These are phyloP conservation scores for Crotalus viridis DNA, from an alignment of 2,113 vertebrate genomes.

Conservation along the genomic window DNA sequence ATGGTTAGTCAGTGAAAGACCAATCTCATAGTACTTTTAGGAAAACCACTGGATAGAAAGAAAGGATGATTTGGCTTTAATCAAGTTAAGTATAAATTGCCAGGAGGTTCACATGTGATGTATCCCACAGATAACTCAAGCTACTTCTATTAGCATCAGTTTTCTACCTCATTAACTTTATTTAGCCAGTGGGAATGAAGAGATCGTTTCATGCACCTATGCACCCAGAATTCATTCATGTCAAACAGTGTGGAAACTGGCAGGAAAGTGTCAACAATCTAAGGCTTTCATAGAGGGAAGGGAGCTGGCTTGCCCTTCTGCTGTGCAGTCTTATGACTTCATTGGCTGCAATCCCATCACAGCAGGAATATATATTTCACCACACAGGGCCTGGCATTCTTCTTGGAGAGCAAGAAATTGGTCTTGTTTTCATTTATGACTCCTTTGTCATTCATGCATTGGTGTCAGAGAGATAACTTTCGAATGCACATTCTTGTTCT, in stretches of 20 bases:
- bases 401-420: not conserved
- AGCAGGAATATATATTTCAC: not conserved
- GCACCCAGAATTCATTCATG: constrained; percentile 25
- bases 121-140: constrained; percentile 30
- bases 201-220: not conserved
- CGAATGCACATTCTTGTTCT: not conserved
- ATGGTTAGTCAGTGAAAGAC: constrained; percentile 8
- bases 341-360: not conserved
- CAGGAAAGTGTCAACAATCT: constrained; percentile 35
- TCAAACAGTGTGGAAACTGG: constrained; percentile 50
- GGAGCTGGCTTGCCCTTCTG: constrained; percentile 15
- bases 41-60: constrained; percentile 18
- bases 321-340: not conserved
- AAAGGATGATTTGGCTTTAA: constrained; percentile 51
- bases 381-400: not conserved
- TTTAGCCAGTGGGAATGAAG: constrained; percentile 41
- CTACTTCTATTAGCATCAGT: constrained; percentile 58
- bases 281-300: not conserved
- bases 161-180: constrained; percentile 63
- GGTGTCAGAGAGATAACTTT: fast-evolving
- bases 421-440: not conserved
- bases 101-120: constrained; percentile 36
- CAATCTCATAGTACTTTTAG: constrained; percentile 23
- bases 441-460: not conserved
- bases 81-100: constrained; percentile 51